Conservation (phyloP, 1,140 invertebrate genomes). For the Vanessa tameamea region DNA sequence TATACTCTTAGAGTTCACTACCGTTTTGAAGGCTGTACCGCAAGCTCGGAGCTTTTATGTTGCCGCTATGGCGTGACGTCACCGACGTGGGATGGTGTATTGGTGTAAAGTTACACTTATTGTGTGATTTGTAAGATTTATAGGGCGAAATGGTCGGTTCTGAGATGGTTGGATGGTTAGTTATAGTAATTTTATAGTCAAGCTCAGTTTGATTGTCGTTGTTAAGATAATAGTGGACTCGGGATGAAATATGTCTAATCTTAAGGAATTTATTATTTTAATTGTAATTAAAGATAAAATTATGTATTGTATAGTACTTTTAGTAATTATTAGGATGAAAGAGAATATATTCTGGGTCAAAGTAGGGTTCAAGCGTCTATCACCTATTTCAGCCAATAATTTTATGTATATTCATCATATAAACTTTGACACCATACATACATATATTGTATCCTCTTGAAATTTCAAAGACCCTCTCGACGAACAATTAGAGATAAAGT, state of each 20-base stretch:
- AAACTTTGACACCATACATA: too few relatives aligned
- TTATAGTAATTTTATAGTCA: background rate
- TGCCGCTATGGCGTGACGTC: constrained; percentile 58
- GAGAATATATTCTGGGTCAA: too few relatives aligned
- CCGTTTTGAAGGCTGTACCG: constrained; percentile 57
- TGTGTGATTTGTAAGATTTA: constrained; percentile 21
- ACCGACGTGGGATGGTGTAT: constrained; percentile 46
- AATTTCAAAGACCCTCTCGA: too few relatives aligned
- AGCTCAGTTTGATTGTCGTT: background rate
- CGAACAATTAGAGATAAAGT: too few relatives aligned
- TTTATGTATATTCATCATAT: too few relatives aligned
- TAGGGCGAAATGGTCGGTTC: constrained; percentile 14
- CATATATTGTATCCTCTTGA: too few relatives aligned
- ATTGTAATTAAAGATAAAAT: too few relatives aligned
- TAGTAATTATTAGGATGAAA: too few relatives aligned
- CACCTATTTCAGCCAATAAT: too few relatives aligned
- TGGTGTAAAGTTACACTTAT: constrained; percentile 49
- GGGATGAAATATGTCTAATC: background rate
- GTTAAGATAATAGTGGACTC: background rate
- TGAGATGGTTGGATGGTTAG: constrained; percentile 19
- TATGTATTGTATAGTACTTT: too few relatives aligned
- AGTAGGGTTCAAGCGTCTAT: too few relatives aligned
- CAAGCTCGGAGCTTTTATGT: constrained; percentile 61
- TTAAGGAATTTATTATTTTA: too few relatives aligned
- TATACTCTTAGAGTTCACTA: constrained; percentile 36